A percentile compares a stretch with the other conserved stretches of the same genome.
phyloP scores from a whole-genome alignment of 2,113 vertebrate species.

The Gorsachius goisagi region DNA sequence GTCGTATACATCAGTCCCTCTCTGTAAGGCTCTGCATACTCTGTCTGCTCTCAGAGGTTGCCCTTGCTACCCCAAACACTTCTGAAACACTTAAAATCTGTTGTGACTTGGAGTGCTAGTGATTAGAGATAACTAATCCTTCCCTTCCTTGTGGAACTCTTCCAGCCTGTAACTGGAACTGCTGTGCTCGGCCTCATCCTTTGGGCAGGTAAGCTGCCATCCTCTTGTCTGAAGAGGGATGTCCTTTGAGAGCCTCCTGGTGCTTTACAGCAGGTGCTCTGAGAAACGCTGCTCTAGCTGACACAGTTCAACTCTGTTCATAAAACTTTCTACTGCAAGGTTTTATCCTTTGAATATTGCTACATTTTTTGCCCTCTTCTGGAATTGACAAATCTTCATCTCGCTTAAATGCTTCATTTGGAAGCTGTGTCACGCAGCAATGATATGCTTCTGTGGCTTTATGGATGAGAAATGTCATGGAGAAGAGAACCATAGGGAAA shows the following conservation, averaged over 20 bases:
- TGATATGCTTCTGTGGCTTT: background rate
- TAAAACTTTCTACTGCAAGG: background rate
- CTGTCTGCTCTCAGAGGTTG: background rate
- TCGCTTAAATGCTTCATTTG: background rate
- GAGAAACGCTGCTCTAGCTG: background rate
- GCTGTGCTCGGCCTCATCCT: background rate
- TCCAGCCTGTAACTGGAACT: background rate
- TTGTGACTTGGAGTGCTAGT: background rate
- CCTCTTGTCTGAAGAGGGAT: background rate
- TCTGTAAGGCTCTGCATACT: background rate
- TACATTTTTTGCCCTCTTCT: background rate
- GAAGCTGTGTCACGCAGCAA: background rate
- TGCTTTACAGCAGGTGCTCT: background rate
- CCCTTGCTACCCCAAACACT: background rate
- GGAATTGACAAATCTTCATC: background rate
- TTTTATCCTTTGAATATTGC: background rate
- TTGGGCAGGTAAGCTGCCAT: background rate
- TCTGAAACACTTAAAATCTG: background rate
- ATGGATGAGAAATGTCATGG: background rate
- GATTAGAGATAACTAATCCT: background rate
- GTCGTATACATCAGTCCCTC: background rate
- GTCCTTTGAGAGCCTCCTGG: background rate
- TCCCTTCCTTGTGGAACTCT: background rate
- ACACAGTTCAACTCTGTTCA: background rate
- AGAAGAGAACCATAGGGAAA: background rate